Base-by-base conservation (phyloP, 2,888 invertebrate species). In the Volucella inflata region DNA sequence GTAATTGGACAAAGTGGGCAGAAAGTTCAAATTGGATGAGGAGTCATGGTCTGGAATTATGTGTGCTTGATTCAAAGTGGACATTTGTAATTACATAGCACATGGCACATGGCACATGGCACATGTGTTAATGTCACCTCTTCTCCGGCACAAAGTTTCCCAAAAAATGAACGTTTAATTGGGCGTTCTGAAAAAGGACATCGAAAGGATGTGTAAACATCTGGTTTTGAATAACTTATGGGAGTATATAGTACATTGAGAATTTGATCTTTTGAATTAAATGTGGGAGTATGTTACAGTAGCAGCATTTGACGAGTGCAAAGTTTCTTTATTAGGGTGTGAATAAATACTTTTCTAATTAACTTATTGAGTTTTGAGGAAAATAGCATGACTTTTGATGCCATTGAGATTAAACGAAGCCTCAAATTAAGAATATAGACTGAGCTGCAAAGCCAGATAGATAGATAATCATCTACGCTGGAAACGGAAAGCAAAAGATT, bases 71-170 rank as follows among this genome's bases (percentile, higher is more conserved):
- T 16, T 72, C 16, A 55, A 59, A 44, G 59, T 44, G 59, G 64
- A 60, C 70, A 40, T 60, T 71, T 60, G 53, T 60, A 77, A 60
- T 77, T 67, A 60, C 48, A 64, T 48, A 46, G n/a, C n/a, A 60
- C 64, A 65, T 68, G 77, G n/a, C n/a, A n/a, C n/a, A n/a, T n/a
- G n/a, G n/a, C n/a, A n/a, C n/a, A 64, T 48, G 53, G n/a, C n/a
- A 60, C 64, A 65, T 68, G 77, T 82, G 46, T 78, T 59, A 79
- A 74, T 74, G 78, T 30, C 57, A 70, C 53, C 50, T 70, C 44
- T 30, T 30, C 6, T 30, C 1, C 51, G 46, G 51, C 59, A 59
- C 38, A 8, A 44, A 68, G 48, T 55, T 21, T 42, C 14, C 30
- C 16, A 40, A 55, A 62, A 78, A 62, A 72, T 38, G 16, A 53